Base-by-base conservation (phyloP, 2,113 vertebrate species). In the Pachypanchax playfairii region DNA sequence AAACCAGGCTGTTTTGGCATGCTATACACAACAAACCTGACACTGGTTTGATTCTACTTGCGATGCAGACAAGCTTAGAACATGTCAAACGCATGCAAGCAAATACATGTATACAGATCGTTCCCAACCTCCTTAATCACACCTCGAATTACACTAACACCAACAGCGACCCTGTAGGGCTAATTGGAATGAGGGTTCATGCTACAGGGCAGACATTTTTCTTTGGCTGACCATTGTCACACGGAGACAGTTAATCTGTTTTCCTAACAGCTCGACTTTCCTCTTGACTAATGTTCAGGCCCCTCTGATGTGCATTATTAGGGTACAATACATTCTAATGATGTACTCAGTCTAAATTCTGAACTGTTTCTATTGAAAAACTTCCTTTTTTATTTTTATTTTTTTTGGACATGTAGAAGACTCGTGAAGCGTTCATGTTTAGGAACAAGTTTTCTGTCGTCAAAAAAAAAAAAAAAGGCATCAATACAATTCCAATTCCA, bases 11-110 rank as follows among this genome's bases (percentile, higher is more conserved):
- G 63, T 63, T 54, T 46, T 59, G 51, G 84, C 82, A 85, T 85
- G 80, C 68, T 68, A 88, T 88, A 61, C 70, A 86, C 73, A 77
- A 50, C 29, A 14, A 49, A 42, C 68, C 68, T 69, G 77, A 83
- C 36, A 21, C 66, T 68, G 75, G 71, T n/a, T n/a, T n/a, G n/a
- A 64, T 66, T 69, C 52, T 47, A 29, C 77, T 69, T 51, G 61
- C 79, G 73, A 69, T 47, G 65, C 62, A 55, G 55, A 50, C 71
- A 57, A 53, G 55, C 54, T 65, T 77, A 67, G 49, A 62, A 72
- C 79, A 61, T 79, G 64, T 36, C 44, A 64, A 52, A 67, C 15
- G 31, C 61, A 8, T 59, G 47, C 53, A 60, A 55, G 33, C 35
- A 65, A 38, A 74, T 22, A 65, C 49, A 42, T 47, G 60, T 24